Evolutionary conservation across 92 coral and sea anemone species (phyloP), one percentile per base, ranked within the genome.

Genomic region (Montipora capitata): DNA sequence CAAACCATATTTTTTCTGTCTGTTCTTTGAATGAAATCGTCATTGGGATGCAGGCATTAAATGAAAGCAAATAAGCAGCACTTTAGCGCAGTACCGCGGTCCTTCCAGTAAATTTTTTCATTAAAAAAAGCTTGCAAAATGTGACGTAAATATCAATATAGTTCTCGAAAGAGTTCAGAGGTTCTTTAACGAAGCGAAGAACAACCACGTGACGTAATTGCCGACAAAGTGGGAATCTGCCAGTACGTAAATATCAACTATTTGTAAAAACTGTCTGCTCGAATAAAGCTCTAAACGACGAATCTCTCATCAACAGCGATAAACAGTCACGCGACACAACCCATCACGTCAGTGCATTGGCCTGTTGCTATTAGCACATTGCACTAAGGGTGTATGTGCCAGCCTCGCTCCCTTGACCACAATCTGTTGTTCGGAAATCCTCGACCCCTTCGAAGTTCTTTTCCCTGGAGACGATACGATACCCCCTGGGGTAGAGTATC

Each of bases 321-420:
- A 27, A 3, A 41, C 41, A 15, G 7, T 15, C 58, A 72, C 39
- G 78, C 16, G 63, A 65, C 74, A 15, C 16, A 12, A 17, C 6
- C 49, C 7, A 48, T 41, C 45, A 35, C 10, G 12, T 83, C 61
- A 83, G 9, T 83, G 87, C 61, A 73, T 83, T 2, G 87, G 87
- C 45, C 87, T 83, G 10, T 39, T 44, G 72, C 80, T 83, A 80
- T 64, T 74, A 0, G 89, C 35, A 75, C 89, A 77, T 8, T 70
- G 64, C 76, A 85, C 82, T 0, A 85, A 67, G 40, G 89, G 57
- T 39, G 76, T 40, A 18, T 90, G 96, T 14, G 94, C 94, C 12
- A 93, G 86, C 78, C 94, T 76, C 44, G 96, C 89, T 49, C 96
- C 96, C 72, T 94, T 89, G 40, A 90, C 68, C 27, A 94, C 89